phyloP scores from a whole-genome alignment of 1,140 invertebrate species.

The Rhagoletis zephyria region DNA sequence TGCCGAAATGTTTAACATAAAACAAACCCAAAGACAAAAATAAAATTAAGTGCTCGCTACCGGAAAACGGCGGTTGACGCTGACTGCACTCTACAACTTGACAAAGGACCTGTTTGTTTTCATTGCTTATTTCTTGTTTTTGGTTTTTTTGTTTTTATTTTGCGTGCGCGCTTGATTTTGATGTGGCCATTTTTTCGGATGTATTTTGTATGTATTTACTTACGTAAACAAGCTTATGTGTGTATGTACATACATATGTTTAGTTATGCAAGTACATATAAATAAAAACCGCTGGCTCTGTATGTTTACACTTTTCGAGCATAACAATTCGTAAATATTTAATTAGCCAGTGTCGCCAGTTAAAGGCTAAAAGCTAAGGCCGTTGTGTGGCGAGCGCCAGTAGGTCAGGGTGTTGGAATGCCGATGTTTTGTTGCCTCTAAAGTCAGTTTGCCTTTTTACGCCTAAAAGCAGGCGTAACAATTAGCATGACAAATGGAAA shows the following conservation, averaged over 20 bases:
- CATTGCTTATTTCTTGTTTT: too few relatives aligned
- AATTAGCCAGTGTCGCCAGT: slow-evolving; percentile 23
- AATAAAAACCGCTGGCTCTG: neutral
- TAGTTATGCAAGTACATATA: neutral
- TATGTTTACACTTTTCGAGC: neutral
- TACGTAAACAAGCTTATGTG: neutral
- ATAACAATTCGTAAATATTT: slow-evolving; percentile 48
- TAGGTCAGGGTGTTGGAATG: too few relatives aligned
- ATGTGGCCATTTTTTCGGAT: neutral
- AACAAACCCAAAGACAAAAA: neutral
- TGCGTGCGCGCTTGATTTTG: neutral
- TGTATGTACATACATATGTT: neutral
- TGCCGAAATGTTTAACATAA: neutral
- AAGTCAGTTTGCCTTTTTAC: neutral
- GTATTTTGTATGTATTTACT: neutral
- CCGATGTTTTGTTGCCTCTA: too few relatives aligned
- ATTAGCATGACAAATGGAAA: slow-evolving; percentile 21
- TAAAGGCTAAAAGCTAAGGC: neutral
- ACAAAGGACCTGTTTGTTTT: too few relatives aligned
- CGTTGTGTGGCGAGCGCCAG: neutral
- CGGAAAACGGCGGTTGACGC: neutral
- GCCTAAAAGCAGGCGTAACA: slow-evolving; percentile 25
- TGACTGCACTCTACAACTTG: neutral
- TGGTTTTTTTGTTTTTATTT: too few relatives aligned
- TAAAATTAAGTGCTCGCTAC: neutral